These are phyloP conservation scores for Oscheius onirici DNA, from an alignment of 2,888 invertebrate species.

Conservation along the genomic window DNA sequence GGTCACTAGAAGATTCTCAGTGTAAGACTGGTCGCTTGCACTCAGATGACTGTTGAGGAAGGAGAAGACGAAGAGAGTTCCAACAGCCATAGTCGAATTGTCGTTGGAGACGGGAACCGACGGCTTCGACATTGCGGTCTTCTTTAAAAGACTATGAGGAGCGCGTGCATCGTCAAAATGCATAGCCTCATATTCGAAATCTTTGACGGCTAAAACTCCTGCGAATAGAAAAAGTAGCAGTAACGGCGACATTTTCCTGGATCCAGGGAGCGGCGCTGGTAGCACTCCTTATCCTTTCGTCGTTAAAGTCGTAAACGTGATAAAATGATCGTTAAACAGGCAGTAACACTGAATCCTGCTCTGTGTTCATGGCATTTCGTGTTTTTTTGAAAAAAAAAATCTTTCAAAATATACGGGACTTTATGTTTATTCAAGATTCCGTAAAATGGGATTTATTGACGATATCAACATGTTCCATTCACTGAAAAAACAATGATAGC, in stretches of 20 bases:
- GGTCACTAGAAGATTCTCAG: constrained; percentile 30
- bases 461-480: constrained; percentile 3
- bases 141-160: background rate
- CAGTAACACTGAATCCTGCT: too few relatives aligned
- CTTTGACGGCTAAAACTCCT: background rate
- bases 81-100: constrained; percentile 6
- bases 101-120: constrained; percentile 1
- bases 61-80: constrained; percentile 22
- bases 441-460: too few relatives aligned
- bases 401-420: too few relatives aligned
- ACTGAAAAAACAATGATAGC: background rate
- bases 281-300: too few relatives aligned
- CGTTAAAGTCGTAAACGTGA: too few relatives aligned
- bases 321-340: too few relatives aligned
- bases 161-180: background rate
- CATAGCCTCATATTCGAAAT: background rate
- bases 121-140: background rate
- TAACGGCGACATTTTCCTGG: background rate
- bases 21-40: constrained; percentile 9
- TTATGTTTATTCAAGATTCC: too few relatives aligned
- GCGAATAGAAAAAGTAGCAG: background rate
- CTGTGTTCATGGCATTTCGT: too few relatives aligned
- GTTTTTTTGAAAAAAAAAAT: too few relatives aligned
- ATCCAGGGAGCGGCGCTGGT: constrained; percentile 1
- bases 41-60: constrained; percentile 27